phyloP scores from a whole-genome alignment of 2,888 invertebrate genomes.

The Yponomeuta malinellus region DNA sequence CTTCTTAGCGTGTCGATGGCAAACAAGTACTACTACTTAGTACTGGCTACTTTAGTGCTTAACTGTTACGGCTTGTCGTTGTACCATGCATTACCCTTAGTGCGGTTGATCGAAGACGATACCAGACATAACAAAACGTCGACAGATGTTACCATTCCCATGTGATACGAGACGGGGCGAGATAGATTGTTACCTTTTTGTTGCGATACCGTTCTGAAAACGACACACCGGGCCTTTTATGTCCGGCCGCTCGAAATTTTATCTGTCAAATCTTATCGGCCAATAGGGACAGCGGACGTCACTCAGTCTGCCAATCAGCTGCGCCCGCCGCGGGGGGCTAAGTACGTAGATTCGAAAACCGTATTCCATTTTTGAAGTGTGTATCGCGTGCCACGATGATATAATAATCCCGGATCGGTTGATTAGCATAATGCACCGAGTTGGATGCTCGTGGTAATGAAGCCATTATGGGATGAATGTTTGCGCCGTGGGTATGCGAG shows the following conservation, averaged over 20 bases:
- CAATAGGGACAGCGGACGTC: conserved; percentile 72
- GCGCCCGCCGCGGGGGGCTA: conserved; percentile 63
- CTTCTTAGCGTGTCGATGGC: no score
- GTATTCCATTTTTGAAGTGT: conserved; percentile 36
- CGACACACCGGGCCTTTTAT: conserved; percentile 63
- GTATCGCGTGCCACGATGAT: conserved; percentile 63
- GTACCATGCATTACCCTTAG: no score
- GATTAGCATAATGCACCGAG: conserved; percentile 49
- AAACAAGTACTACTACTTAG: no score
- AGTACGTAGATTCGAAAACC: conserved; percentile 28
- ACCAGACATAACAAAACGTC: conserved; percentile 45
- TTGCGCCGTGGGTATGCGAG: background rate
- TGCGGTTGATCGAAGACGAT: background rate
- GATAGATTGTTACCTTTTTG: conserved; percentile 45
- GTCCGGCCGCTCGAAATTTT: conserved; percentile 55
- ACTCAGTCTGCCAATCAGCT: conserved; percentile 71
- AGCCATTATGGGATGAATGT: conserved; percentile 37
- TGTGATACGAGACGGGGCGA: conserved; percentile 46
- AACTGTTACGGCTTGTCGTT: no score
- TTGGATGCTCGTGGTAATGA: conserved; percentile 40
- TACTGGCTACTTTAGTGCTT: no score
- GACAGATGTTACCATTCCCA: conserved; percentile 70
- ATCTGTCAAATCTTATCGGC: conserved; percentile 73
- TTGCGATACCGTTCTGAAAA: conserved; percentile 60
- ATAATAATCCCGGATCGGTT: conserved; percentile 36